Conservation (phyloP, 2,113 vertebrate genomes). For the Hiodon tergisus region DNA sequence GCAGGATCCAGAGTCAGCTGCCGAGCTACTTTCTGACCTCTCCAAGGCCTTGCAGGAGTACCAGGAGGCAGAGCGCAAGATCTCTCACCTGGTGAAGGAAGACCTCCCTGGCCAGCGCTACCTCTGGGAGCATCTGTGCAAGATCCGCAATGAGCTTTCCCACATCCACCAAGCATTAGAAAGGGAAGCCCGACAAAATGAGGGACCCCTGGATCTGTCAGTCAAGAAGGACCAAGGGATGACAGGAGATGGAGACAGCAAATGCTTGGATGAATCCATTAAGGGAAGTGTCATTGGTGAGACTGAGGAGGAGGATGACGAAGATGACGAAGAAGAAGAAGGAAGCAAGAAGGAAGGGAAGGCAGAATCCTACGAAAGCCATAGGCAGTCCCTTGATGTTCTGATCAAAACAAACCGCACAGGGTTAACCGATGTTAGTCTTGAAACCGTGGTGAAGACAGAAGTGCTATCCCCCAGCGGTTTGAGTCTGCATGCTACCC, state of each 20-base stretch:
- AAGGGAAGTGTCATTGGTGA: slow-evolving; percentile 29
- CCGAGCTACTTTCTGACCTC: slow-evolving; percentile 72
- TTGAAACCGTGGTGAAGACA: slow-evolving; percentile 49
- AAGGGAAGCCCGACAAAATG: slow-evolving; percentile 60
- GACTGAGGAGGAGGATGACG: slow-evolving; percentile 45
- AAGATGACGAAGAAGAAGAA: slow-evolving; percentile 43
- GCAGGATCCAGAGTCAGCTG: slow-evolving; percentile 58
- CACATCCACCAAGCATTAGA: slow-evolving; percentile 85
- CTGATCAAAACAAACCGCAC: slow-evolving; percentile 71
- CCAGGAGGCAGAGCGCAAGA: slow-evolving; percentile 76
- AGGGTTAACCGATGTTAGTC: slow-evolving; percentile 23
- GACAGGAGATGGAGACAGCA: slow-evolving; percentile 14
- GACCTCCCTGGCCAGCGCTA: slow-evolving; percentile 72
- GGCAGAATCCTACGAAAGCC: slow-evolving; percentile 55
- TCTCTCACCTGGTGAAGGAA: slow-evolving; percentile 70
- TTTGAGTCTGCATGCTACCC: slow-evolving; percentile 46
- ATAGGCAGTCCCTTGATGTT: slow-evolving; percentile 72
- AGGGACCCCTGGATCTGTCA: slow-evolving; percentile 84
- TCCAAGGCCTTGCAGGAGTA: slow-evolving; percentile 81
- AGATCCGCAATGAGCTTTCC: slow-evolving; percentile 84
- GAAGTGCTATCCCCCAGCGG: slow-evolving; percentile 58
- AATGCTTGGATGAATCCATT: background rate
- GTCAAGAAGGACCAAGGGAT: slow-evolving; percentile 63
- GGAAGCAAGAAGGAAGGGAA: slow-evolving; percentile 26
- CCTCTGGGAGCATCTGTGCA: slow-evolving; percentile 82